Conservation (phyloP, 2,888 invertebrate species). For the Amblyjoppa proteus region DNA sequence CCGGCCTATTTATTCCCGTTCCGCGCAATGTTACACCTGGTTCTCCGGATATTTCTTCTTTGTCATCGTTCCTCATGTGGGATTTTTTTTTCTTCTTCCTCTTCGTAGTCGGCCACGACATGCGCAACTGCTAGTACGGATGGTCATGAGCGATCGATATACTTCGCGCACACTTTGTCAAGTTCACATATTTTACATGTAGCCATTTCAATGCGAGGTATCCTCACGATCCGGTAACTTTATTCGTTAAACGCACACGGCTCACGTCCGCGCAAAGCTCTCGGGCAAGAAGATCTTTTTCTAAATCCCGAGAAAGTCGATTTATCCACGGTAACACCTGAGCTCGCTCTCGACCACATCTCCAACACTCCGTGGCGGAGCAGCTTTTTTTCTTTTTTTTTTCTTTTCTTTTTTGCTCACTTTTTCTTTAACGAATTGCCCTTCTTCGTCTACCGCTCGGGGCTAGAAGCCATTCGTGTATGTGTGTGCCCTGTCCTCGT, state of each 20-base stretch:
- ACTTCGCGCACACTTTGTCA: not conserved
- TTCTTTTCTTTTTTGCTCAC: not conserved
- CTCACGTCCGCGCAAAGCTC: conserved; percentile 25
- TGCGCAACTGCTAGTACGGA: not conserved
- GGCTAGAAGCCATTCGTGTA: conserved; percentile 48
- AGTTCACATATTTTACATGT: conserved; percentile 3
- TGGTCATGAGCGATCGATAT: conserved; percentile 15
- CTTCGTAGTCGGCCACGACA: not conserved
- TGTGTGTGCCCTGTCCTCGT: conserved; percentile 29
- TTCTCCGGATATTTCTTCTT: conserved; percentile 3
- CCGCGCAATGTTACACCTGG: not conserved
- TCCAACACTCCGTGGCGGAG: conserved; percentile 3
- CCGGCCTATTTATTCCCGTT: conserved; percentile 11
- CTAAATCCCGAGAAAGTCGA: conserved; percentile 55
- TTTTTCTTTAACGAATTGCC: conserved; percentile 56
- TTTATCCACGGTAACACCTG: conserved; percentile 64
- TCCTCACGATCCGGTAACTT: conserved; percentile 17
- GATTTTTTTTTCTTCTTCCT: not conserved
- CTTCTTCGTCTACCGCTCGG: conserved; percentile 23
- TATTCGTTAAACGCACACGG: conserved; percentile 40
- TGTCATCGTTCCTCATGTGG: not conserved
- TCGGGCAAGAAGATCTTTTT: conserved; percentile 50
- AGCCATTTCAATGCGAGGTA: no score
- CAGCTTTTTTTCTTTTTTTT: conserved; percentile 1
- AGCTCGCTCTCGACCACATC: conserved; percentile 28